A percentile compares a stretch with the other conserved stretches of the same genome.
These are phyloP conservation scores for Aulostomus chinensis DNA, from an alignment of 2,797 vertebrate genomes.

Conservation along the genomic window DNA sequence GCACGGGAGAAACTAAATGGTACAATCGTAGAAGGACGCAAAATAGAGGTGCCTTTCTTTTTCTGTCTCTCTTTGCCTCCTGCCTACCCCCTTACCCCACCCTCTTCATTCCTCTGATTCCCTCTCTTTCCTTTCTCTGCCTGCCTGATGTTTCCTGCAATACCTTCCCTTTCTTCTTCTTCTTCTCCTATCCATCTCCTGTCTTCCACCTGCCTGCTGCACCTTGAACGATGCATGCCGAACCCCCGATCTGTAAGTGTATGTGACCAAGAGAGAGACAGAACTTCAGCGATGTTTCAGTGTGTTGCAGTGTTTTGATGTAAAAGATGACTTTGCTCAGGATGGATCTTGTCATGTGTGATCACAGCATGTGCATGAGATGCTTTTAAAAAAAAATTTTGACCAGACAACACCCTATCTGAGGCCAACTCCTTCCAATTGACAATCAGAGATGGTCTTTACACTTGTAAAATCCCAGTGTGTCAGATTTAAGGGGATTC, in stretches of 20 bases:
- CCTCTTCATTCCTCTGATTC: conserved; percentile 11
- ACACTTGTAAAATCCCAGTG: too few relatives aligned
- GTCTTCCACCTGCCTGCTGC: conserved; percentile 62
- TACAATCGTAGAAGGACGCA: conserved; percentile 99
- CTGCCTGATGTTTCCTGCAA: conserved; percentile 49
- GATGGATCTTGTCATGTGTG: conserved; percentile 8
- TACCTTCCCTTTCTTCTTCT: conserved; percentile 28
- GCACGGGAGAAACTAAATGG: conserved; percentile 98
- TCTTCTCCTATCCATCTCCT: conserved; percentile 30
- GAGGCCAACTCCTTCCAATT: background rate
- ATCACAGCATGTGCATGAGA: conserved; percentile 39
- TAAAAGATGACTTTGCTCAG: conserved; percentile 11
- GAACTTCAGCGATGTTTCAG: conserved; percentile 21
- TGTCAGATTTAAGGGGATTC: too few relatives aligned
- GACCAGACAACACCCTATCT: too few relatives aligned
- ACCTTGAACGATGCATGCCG: conserved; percentile 70
- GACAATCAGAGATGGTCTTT: too few relatives aligned
- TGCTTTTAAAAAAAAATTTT: too few relatives aligned
- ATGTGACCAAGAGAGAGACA: conserved; percentile 39
- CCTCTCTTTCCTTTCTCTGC: conserved; percentile 35
- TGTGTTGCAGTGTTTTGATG: conserved; percentile 15
- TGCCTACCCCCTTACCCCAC: conserved; percentile 3
- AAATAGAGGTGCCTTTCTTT: conserved; percentile 89
- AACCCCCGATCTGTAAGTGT: conserved; percentile 61
- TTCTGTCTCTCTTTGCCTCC: conserved; percentile 17